Evolutionary conservation across 1,140 invertebrate genomes (phyloP), one percentile per base, ranked within the genome.

Genomic region (Panagrolaimus sp.): DNA sequence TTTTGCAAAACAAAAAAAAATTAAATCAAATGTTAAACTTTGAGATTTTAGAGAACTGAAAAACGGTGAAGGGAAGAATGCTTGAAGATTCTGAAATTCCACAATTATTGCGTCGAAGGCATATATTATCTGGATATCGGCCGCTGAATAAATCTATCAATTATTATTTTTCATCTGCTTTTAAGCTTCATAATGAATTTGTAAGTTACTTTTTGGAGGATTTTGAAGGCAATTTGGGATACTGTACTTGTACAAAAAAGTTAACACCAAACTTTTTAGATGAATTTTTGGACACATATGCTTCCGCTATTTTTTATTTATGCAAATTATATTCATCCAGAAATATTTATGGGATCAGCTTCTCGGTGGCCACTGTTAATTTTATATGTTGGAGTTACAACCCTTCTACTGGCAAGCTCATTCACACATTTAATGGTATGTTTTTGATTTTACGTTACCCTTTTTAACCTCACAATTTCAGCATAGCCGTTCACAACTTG

Each of bases 281-380:
- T 75, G 23, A 76, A 76, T 57, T 69, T 76, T 11, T 76, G 74
- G 74, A 76, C 73, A 9, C 74, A 76, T 53, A 65, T 76, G 8
- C 27, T 74, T 11, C 74, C 74, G 11, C 57, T 69, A 0, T 57
- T 72, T 48, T 62, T 74, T 76, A 8, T 47, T 67, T 16, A 51
- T 57, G 9, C 43, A 38, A n/a, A n/a, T n/a, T 76, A 75, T 63
- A 31, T 75, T 31, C 31, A 66, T 63, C 73, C 74, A 5, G 74
- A 75, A 57, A 13, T 73, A 14, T 46, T 71, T 13, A 44, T 51
- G 16, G 62, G 57, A 57, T 38, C 48, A 13, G 20, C 11, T 11
- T 62, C 62, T 13, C 68, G 70, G 23, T 67, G 71, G 47, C 71
- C 72, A 11, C 63, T 75, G 14, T 27, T 75, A 11, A 65, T 73